These are phyloP conservation scores for Cololabis saira DNA, from an alignment of 2,113 vertebrate genomes.

Conservation along the genomic window DNA sequence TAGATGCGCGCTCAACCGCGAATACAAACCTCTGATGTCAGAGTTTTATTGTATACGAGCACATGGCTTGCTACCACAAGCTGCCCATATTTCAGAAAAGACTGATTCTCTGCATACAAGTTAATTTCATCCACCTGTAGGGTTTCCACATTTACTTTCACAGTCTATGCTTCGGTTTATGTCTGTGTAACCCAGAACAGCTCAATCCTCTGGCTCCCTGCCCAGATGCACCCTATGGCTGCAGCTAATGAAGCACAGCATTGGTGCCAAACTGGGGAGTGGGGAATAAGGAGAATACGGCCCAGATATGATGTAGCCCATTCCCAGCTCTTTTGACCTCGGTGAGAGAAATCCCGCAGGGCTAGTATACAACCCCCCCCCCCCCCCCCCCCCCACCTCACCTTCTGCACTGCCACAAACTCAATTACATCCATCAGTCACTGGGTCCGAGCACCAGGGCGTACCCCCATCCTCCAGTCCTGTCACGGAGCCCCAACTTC, in stretches of 20 bases:
- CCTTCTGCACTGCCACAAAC: conserved; percentile 48
- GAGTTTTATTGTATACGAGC: conserved; percentile 37
- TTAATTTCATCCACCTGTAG: conserved; percentile 71
- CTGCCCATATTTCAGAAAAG: conserved; percentile 40
- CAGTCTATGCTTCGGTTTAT: conserved; percentile 58
- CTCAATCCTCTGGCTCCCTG: conserved; percentile 67
- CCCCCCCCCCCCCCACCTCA: conserved; percentile 31
- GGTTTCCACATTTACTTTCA: conserved; percentile 58
- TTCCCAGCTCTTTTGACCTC: conserved; percentile 50
- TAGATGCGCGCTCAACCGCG: conserved; percentile 5
- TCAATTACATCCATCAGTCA: conserved; percentile 64
- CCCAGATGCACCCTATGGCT: conserved; percentile 69
- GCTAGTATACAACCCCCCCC: conserved; percentile 46
- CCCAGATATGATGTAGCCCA: conserved; percentile 25
- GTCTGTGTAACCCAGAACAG: conserved; percentile 61
- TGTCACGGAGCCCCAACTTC: conserved; percentile 34
- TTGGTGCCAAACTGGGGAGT: conserved; percentile 57
- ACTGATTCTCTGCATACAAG: conserved; percentile 34
- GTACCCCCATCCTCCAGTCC: conserved; percentile 19
- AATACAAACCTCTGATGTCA: conserved; percentile 29
- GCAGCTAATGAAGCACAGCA: conserved; percentile 74
- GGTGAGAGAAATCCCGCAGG: conserved; percentile 48
- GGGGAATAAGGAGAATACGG: conserved; percentile 29
- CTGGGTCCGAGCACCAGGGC: conserved; percentile 9
- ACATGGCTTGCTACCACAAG: conserved; percentile 18